Base-by-base conservation (phyloP, 2,888 invertebrate genomes). In the Meloe dianella region DNA sequence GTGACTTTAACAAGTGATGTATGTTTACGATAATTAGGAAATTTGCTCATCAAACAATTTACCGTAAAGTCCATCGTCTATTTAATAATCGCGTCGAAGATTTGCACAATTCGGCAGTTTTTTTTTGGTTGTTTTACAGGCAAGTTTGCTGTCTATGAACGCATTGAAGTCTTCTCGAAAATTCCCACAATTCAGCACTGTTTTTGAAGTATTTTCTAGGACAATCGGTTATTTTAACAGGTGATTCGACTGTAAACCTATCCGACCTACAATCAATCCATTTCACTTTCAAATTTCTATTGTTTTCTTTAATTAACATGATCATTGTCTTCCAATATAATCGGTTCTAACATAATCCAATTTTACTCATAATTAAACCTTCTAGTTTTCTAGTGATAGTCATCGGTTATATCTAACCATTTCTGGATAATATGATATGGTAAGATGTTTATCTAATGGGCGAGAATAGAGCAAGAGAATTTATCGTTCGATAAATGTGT, bases 341-440 rank as follows among this genome's bases (percentile, higher is more conserved):
- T 47, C 47, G 20, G 12, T 41, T 41, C 12, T 41, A 41, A 41
- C 38, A 7, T 17, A 17, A 17, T 47, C 47, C 6, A 47, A 47
- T 47, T 17, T 5, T 6, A 8, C 10, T 20, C 20, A 20, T 47
- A 20, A 47, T 47, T 47, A 47, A 20, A 20, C 47, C 8, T 9
- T 6, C 20, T 17, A 8, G n/a, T 14, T 0, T 38, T 47, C 20
- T 20, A 47, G 20, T 47, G 8, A 20, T 20, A 8, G 20, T 8
- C 6, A 10, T n/a, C n/a, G n/a, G 8, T 47, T 47, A 47, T 20
- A 47, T 47, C 20, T 47, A 20, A 47, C 47, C 20, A 47, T 47
- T 47, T 47, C 47, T 20, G 47, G n/a, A 47, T 47, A 47, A 47
- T 65, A 60, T 57, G 60, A 64, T 64, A 57, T 57, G 57, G 60